These are phyloP conservation scores for Notechis scutatus DNA, from an alignment of 2,113 vertebrate species.

Conservation along the genomic window DNA sequence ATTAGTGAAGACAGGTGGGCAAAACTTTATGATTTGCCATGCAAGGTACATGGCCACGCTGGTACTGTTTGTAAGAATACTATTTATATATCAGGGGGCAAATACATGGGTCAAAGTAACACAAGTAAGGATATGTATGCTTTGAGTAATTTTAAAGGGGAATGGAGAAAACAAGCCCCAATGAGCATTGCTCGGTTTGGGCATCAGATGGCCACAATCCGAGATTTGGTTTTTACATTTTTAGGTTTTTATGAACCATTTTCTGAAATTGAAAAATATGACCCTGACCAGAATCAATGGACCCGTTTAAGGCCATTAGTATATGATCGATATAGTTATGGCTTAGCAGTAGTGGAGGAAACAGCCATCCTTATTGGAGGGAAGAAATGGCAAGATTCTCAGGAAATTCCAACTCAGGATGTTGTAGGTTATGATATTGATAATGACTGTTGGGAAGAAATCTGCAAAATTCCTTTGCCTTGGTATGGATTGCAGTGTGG, in stretches of 20 bases:
- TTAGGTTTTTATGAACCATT: slow-evolving; percentile 91
- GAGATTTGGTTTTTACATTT: slow-evolving; percentile 85
- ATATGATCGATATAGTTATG: slow-evolving; percentile 86
- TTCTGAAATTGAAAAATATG: slow-evolving; percentile 89
- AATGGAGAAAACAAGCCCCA: slow-evolving; percentile 79
- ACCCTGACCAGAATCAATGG: slow-evolving; percentile 80
- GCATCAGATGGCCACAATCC: slow-evolving; percentile 84
- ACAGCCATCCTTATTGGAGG: slow-evolving; percentile 85
- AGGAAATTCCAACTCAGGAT: slow-evolving; percentile 79
- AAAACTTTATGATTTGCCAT: slow-evolving; percentile 69
- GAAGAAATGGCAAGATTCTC: slow-evolving; percentile 85
- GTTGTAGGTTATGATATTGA: slow-evolving; percentile 88
- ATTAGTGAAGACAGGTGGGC: slow-evolving; percentile 79
- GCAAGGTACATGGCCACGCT: slow-evolving; percentile 81
- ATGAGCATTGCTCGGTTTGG: slow-evolving; percentile 90
- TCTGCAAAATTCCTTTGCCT: slow-evolving; percentile 80
- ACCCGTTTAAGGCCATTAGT: slow-evolving; percentile 80
- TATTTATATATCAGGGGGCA: slow-evolving; percentile 87
- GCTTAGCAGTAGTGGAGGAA: slow-evolving; percentile 77
- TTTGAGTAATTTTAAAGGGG: slow-evolving; percentile 59
- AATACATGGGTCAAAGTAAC: slow-evolving; percentile 57
- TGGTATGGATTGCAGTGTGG: slow-evolving; percentile 85
- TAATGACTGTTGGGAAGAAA: slow-evolving; percentile 86
- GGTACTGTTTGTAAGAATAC: slow-evolving; percentile 70
- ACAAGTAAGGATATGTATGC: slow-evolving; percentile 78